Percentiles rank a stretch among this genome's conserved stretches.
These are phyloP conservation scores for Zele albiditarsus DNA, from an alignment of 2,888 invertebrate species.

Conservation along the genomic window DNA sequence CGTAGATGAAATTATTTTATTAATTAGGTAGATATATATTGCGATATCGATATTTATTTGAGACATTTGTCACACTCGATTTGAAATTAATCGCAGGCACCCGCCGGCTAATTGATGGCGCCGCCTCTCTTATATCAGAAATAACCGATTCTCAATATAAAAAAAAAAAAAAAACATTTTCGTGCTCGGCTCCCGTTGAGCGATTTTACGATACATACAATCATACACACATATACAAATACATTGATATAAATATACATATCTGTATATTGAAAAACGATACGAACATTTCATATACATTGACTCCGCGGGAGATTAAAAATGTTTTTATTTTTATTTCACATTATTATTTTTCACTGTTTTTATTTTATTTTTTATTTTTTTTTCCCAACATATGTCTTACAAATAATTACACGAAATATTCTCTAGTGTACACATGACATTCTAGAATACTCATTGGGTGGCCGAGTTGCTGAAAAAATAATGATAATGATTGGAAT, in stretches of 20 bases:
- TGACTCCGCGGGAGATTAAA: slow-evolving; percentile 21
- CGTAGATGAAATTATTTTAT: not conserved
- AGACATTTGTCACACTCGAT: slow-evolving; percentile 20
- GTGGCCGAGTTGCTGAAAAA: too few species aligned
- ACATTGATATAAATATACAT: not conserved
- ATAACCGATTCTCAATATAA: slow-evolving; percentile 46
- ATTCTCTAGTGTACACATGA: too few species aligned
- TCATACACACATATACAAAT: too few species aligned
- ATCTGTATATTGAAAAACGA: slow-evolving; percentile 48
- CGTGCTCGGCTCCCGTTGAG: slow-evolving; percentile 58
- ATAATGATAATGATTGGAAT: too few species aligned
- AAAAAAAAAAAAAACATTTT: not conserved
- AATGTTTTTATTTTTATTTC: slow-evolving; percentile 15
- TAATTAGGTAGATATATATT: not conserved
- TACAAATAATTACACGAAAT: too few species aligned
- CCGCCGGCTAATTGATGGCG: slow-evolving; percentile 55
- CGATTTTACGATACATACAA: slow-evolving; percentile 31
- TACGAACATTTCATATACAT: slow-evolving; percentile 51
- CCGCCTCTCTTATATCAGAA: slow-evolving; percentile 42
- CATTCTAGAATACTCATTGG: too few species aligned
- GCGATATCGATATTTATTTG: not conserved
- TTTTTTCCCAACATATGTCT: not conserved
- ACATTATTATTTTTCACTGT: not conserved
- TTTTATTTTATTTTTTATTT: not conserved
- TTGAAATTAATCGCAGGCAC: slow-evolving; percentile 54